Evolutionary conservation across 2,797 vertebrate species (phyloP).

Genomic region (Poecilia picta): DNA sequence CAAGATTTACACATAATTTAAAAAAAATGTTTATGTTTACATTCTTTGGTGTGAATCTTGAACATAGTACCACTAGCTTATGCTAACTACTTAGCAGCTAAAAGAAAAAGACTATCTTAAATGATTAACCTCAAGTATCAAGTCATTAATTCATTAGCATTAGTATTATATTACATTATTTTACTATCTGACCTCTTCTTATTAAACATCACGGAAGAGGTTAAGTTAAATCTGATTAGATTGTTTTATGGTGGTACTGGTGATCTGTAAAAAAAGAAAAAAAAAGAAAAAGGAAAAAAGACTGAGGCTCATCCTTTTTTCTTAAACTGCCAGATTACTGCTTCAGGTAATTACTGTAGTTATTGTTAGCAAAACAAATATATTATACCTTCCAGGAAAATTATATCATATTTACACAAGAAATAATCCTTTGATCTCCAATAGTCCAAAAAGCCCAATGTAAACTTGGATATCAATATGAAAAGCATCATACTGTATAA

Average conservation of each 20-base stretch:
- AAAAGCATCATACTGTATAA: neutral
- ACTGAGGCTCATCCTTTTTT: neutral
- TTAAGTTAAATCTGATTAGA: neutral
- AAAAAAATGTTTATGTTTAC: no score
- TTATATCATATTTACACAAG: neutral
- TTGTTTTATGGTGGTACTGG: neutral
- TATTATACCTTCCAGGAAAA: slow-evolving; percentile 12
- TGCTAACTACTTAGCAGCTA: no score
- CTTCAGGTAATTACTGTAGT: neutral
- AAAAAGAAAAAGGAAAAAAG: neutral
- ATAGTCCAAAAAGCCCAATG: neutral
- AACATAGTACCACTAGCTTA: no score
- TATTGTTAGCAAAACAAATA: neutral
- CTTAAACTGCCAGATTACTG: slow-evolving; percentile 17
- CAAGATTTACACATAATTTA: no score
- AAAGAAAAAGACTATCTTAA: neutral
- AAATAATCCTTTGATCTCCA: neutral
- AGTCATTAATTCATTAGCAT: neutral
- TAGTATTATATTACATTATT: neutral
- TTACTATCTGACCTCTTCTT: neutral
- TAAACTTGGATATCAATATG: neutral
- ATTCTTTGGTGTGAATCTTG: no score
- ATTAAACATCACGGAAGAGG: neutral
- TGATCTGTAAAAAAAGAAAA: neutral
- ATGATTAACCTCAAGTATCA: neutral